phyloP scores from a whole-genome alignment of 2,888 invertebrate species.

The Drosophila kuntzei region DNA sequence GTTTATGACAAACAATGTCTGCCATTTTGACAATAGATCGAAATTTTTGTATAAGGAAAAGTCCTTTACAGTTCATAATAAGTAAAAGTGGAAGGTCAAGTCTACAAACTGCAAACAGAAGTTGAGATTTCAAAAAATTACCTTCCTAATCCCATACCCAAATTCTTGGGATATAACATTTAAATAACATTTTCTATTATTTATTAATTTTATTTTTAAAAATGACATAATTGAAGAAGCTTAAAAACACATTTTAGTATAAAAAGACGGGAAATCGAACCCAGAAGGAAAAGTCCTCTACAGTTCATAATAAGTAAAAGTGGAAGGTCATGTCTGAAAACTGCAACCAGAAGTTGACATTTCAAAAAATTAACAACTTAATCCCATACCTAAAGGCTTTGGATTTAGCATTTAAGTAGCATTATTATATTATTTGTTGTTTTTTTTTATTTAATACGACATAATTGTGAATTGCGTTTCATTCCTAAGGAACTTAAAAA shows the following conservation, averaged over 20 bases:
- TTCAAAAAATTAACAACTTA: too few relatives aligned
- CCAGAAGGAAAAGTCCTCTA: not conserved
- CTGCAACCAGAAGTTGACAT: too few relatives aligned
- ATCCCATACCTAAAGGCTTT: too few relatives aligned
- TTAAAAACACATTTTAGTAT: too few relatives aligned
- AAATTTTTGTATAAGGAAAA: slow-evolving; percentile 16
- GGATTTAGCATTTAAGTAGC: too few relatives aligned
- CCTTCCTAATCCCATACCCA: not conserved
- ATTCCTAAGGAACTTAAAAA: too few relatives aligned
- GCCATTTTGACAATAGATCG: slow-evolving; percentile 69
- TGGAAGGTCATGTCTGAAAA: slow-evolving; percentile 41
- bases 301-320: slow-evolving; percentile 17
- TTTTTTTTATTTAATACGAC: too few relatives aligned
- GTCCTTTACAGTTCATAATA: not conserved
- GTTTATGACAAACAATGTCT: slow-evolving; percentile 77
- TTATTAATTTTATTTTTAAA: too few relatives aligned
- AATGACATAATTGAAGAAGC: too few relatives aligned
- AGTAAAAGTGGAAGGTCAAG: slow-evolving; percentile 49
- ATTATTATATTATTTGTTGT: too few relatives aligned
- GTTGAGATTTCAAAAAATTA: not conserved
- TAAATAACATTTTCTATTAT: not conserved
- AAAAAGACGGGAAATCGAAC: too few relatives aligned
- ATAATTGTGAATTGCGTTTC: too few relatives aligned
- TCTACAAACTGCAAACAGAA: not conserved
- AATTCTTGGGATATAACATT: not conserved